Base-by-base conservation (phyloP, 2,113 vertebrate species). In the Xenopus laevis region DNA sequence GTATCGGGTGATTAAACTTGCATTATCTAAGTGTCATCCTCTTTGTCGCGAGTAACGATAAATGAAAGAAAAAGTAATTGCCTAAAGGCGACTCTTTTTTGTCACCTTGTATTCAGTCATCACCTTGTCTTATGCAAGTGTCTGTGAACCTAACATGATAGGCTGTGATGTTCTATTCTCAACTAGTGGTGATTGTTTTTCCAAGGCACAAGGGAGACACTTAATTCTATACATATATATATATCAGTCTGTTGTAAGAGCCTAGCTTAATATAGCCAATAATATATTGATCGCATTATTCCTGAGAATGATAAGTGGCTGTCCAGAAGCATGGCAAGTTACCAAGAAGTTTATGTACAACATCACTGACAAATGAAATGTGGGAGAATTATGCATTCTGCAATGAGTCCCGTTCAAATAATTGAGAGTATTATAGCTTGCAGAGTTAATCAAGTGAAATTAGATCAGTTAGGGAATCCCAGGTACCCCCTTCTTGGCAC, bases 81-180 rank as follows among this genome's bases (percentile, higher is more conserved):
- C 20, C 13, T 23, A 23, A 60, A 18, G 58, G 58, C 58, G 20
- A 10, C 10, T 60, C 58, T 60, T 60, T 60, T 13, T 60, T 60
- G 58, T 60, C 58, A 60, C 18, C 18, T 60, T 60, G 18, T 4
- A 60, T 60, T 21, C 21, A 60, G 58, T 60, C 58, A 60, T 60
- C 58, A 60, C 58, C 4, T 60, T 60, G 18, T 60, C 58, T 60
- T 60, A 2, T 60, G 58, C 13, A 13, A 60, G 58, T 23, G 18
- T 60, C 58, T 60, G 58, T 60, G 18, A 60, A 5, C 4, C 12
- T 60, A 60, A 60, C 21, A 55, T 55, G 53, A 50, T 50, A 55
- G 55, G 20, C 58, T 23, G 8, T 23, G 20, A 23, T 23, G 58
- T 16, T 50, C 47, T 18, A n/a, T 1, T 58, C 8, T 16, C 9